Base-by-base conservation (phyloP, 1,140 invertebrate genomes). In the Zaprionus tsacasi region DNA sequence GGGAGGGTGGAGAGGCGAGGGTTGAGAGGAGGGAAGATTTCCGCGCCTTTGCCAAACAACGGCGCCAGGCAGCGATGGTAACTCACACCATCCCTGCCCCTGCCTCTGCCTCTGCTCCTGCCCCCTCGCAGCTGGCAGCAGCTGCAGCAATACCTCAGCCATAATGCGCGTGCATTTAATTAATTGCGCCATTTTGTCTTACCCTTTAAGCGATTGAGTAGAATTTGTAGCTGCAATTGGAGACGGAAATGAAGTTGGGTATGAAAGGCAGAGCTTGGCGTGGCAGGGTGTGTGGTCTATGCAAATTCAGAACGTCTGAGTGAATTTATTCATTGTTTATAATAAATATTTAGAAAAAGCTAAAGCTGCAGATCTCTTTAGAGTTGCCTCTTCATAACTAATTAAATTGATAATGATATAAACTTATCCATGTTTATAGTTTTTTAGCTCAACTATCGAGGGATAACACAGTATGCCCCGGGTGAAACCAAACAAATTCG, bases 81-180 rank as follows among this genome's bases (percentile, higher is more conserved):
- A 1, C 21, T 2, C 21, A 2, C 1, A 21, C 21, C 21, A 21
- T 2, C 21, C 33, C 33, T 35, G 1, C 33, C 54, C 10, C 15
- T 40, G 36, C 52, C 36, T 21, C 5, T 45, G 6, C 7, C 40
- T 10, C 27, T 43, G 36, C 54, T 63, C 13, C 52, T 12, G 1
- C n/a, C 2, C 11, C 38, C 38, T 36, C 50, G 30, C 21, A 61
- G 13, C 30, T 3, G n/a, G 30, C 52, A n/a, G 11, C 57, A n/a
- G 11, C 57, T n/a, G 59, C 52, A 38, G 45, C 59, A 64, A 52
- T 45, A 55, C 43, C 56, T 58, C 40, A 72, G 72, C 64, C 76
- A 79, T 79, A 79, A 82, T 82, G 80, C 70, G 80, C 81, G 76
- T 79, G 76, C 81, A 82, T 76, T 79, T 82, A 82, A 82, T 82